Evolutionary conservation across 2,113 vertebrate genomes (phyloP).

Genomic region (Saiga tatarica): DNA sequence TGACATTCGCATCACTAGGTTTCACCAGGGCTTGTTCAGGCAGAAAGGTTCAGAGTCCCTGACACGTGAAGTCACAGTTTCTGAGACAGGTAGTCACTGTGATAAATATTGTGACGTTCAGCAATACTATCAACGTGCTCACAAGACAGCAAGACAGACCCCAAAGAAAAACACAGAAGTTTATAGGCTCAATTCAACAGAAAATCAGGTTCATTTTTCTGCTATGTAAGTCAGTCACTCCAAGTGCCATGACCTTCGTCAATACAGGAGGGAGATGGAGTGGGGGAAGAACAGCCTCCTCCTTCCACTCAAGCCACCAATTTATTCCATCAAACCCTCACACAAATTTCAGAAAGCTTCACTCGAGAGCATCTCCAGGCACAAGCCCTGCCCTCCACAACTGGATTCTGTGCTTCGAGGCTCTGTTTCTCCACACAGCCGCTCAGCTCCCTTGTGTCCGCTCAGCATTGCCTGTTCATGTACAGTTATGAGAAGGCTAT

Average conservation of each 20-base stretch:
- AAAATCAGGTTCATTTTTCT: not conserved
- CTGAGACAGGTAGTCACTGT: constrained; percentile 64
- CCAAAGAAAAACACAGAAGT: constrained; percentile 38
- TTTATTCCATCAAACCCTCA: not conserved
- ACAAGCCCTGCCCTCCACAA: not conserved
- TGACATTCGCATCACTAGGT: constrained; percentile 28
- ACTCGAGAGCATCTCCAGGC: constrained; percentile 7
- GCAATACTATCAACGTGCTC: constrained; percentile 21
- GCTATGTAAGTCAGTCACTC: not conserved
- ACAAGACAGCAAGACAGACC: constrained; percentile 38
- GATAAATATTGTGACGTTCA: constrained; percentile 74
- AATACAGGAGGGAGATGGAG: not conserved
- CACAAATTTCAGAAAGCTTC: not conserved
- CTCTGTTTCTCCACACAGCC: not conserved
- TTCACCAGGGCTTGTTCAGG: constrained; percentile 65
- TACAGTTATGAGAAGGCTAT: not conserved
- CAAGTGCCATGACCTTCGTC: not conserved
- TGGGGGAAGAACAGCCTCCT: not conserved
- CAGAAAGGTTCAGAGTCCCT: constrained; percentile 57
- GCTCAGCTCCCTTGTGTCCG: not conserved
- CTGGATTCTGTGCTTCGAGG: not conserved
- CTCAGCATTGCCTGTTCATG: not conserved
- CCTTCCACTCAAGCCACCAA: not conserved
- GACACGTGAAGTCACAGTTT: constrained; percentile 58
- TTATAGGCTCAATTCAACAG: constrained; percentile 62